Conservation (phyloP, 1,140 invertebrate genomes). For the Drosophila azteca region DNA sequence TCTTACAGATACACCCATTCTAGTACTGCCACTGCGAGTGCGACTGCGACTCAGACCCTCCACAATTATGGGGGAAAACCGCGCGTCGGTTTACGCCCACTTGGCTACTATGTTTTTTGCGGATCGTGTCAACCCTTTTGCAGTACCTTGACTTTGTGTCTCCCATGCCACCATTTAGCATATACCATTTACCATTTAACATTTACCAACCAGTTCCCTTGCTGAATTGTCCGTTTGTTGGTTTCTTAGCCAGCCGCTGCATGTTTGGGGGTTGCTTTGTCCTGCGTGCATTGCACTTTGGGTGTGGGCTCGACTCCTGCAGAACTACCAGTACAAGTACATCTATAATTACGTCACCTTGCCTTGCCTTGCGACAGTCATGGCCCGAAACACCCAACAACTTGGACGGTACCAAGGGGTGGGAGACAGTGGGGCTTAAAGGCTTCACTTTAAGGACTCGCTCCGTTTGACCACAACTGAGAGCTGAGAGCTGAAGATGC, state of each 20-base stretch:
- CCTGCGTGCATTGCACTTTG: constrained; percentile 69
- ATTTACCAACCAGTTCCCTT: constrained; percentile 31
- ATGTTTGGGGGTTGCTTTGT: constrained; percentile 52
- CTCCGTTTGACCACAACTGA: constrained; percentile 58
- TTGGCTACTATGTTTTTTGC: constrained; percentile 31
- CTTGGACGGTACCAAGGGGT: constrained; percentile 31
- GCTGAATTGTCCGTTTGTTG: constrained; percentile 24
- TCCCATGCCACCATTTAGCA: constrained; percentile 22
- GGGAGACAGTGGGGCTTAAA: too few relatives aligned
- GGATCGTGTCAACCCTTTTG: constrained; percentile 57
- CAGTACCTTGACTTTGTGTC: constrained; percentile 47
- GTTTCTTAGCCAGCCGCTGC: constrained; percentile 39
- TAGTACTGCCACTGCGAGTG: neutral
- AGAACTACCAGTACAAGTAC: constrained; percentile 47
- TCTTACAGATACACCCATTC: constrained; percentile 4
- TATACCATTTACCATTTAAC: constrained; percentile 27
- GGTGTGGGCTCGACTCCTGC: constrained; percentile 46
- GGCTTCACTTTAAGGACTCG: constrained; percentile 27
- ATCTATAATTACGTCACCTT: constrained; percentile 80
- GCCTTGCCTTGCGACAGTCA: constrained; percentile 54
- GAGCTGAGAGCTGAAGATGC: constrained; percentile 41
- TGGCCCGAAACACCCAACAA: constrained; percentile 24
- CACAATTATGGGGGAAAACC: constrained; percentile 14
- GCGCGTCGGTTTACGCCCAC: constrained; percentile 66
- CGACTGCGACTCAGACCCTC: constrained; percentile 2